Base-by-base conservation (phyloP, 92 coral and sea anemone genomes). In the Porites evermanni region DNA sequence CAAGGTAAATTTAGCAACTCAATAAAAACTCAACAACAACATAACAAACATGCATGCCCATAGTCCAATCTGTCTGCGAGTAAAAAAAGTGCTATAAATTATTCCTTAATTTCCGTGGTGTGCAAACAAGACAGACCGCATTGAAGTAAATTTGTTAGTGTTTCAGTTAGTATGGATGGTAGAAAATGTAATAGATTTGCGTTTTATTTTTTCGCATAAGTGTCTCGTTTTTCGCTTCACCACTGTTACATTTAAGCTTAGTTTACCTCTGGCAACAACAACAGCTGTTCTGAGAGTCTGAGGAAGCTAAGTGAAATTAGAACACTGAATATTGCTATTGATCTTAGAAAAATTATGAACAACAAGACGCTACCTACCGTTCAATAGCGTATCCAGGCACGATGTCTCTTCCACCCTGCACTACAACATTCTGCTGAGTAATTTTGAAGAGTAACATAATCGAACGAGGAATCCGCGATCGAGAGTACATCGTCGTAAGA, bases 281-380 rank as follows among this genome's bases (percentile, higher is more conserved):
- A 38, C 47, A 38, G 47, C 47, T 38, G 47, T 38, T 38, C 47
- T 38, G 47, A 38, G 47, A 38, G 47, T 38, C 6, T 38, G 47
- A 4, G 47, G 47, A 38, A 38, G 6, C 47, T 38, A 4, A 38
- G 47, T 38, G 5, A 38, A 0, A 38, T 38, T 38, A 38, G 47
- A 38, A 38, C 47, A 38, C 47, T 4, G 47, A 4, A 38, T 38
- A 38, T 4, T 38, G 47, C 47, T 38, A 38, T 38, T 38, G 47
- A 24, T 23, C 6, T 66, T 69, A 10, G 20, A 44, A 54, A 12
- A 21, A 56, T 10, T 38, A 54, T 10, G 60, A 54, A 54, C 12
- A 54, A 54, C 12, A 2, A 54, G 18, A 18, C 64, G 64, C 20
- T 71, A 64, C 86, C 60, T 71, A 81, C 86, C 86, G 84, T 12